Evolutionary conservation across 2,888 invertebrate species (phyloP).

Genomic region (Ethmia dodecea): DNA sequence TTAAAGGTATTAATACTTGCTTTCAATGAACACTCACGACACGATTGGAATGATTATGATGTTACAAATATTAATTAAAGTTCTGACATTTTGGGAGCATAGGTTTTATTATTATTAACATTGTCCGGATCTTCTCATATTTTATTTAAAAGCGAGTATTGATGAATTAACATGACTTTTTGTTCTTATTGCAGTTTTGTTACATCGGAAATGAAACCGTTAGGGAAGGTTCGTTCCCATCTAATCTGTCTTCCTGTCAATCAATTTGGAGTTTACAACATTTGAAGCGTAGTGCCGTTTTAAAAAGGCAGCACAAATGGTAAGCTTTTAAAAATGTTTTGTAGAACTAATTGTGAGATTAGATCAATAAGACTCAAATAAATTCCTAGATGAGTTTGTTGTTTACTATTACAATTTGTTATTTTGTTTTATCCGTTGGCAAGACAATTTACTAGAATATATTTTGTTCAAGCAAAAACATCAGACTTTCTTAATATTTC

Average conservation of each 20-base stretch:
- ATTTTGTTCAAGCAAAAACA: no score
- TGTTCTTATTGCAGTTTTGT: background rate
- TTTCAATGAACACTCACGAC: slow-evolving; percentile 67
- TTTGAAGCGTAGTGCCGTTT: background rate
- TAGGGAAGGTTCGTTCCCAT: slow-evolving; percentile 1
- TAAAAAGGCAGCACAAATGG: no score
- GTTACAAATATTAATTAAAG: slow-evolving; percentile 69
- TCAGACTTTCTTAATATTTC: no score
- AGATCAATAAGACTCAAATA: no score
- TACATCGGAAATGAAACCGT: slow-evolving; percentile 9
- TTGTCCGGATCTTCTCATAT: slow-evolving; percentile 1
- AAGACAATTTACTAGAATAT: no score
- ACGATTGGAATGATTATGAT: slow-evolving; percentile 69
- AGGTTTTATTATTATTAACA: slow-evolving; percentile 31
- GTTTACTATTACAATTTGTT: no score
- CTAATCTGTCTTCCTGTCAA: slow-evolving; percentile 3
- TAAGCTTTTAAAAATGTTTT: no score
- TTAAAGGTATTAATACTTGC: slow-evolving; percentile 45
- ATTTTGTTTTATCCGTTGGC: no score
- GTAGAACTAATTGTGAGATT: no score
- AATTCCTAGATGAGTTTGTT: no score
- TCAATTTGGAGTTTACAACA: slow-evolving; percentile 2
- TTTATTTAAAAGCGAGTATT: slow-evolving; percentile 9
- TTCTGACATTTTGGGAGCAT: slow-evolving; percentile 60
- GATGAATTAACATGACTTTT: slow-evolving; percentile 4